Evolutionary conservation across 2,113 vertebrate genomes (phyloP).

Genomic region (Chaenogobius annularis): DNA sequence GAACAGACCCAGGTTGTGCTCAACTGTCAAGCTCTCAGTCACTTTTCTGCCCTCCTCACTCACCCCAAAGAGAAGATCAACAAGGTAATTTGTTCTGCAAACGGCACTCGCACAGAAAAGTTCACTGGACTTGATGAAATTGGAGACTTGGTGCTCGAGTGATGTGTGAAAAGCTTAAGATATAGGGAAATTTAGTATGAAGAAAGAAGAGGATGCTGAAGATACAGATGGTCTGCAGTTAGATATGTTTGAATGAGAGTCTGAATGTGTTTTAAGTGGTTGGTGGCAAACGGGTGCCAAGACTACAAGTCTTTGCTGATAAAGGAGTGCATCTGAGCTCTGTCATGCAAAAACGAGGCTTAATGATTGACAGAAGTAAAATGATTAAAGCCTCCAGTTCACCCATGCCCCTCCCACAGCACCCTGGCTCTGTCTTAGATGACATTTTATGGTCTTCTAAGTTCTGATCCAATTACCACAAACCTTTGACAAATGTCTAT

Average conservation of each 20-base stretch:
- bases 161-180: constrained; percentile 52
- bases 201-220: constrained; percentile 36
- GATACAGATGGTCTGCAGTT: constrained; percentile 32
- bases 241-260: neutral
- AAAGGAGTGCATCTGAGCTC: constrained; percentile 93
- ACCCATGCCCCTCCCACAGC: constrained; percentile 74
- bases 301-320: constrained; percentile 79
- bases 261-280: constrained; percentile 45
- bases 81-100: constrained; percentile 80
- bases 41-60: constrained; percentile 95
- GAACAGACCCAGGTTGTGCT: constrained; percentile 98
- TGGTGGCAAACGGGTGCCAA: constrained; percentile 80
- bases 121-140: constrained; percentile 87
- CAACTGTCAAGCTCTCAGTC: constrained; percentile 94
- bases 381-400: constrained; percentile 87
- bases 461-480: constrained; percentile 83
- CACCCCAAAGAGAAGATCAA: constrained; percentile 99
- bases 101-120: neutral
- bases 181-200: constrained; percentile 10
- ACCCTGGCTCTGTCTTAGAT: constrained; percentile 76
- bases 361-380: constrained; percentile 69
- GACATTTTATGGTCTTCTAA: constrained; percentile 69
- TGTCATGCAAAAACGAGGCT: constrained; percentile 73
- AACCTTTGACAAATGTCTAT: neutral
- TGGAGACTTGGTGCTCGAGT: constrained; percentile 74